Conservation (phyloP, 2,888 invertebrate species). For the Hydriomena furcata region DNA sequence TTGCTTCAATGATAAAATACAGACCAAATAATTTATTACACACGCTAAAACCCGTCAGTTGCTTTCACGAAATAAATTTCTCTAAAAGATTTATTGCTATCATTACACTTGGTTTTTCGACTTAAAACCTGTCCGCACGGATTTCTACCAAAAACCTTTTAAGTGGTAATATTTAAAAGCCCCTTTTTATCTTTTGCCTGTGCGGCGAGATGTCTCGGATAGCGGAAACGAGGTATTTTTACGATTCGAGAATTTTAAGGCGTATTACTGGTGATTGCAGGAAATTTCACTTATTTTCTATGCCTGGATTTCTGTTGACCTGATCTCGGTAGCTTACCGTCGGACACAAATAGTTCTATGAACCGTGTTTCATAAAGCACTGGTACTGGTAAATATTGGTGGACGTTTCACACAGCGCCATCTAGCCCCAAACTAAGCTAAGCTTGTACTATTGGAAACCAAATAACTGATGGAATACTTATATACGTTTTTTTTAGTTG, state of each 20-base stretch:
- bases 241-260: constrained; percentile 4
- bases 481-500: too few relatives aligned
- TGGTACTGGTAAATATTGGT: too few relatives aligned
- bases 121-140: constrained; percentile 22
- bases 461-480: too few relatives aligned
- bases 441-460: too few relatives aligned
- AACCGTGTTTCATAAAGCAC: too few relatives aligned
- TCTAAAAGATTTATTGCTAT: constrained; percentile 20
- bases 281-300: too few relatives aligned
- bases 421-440: too few relatives aligned
- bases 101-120: constrained; percentile 22
- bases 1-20: not conserved
- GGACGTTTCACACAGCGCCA: too few relatives aligned
- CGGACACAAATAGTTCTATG: too few relatives aligned
- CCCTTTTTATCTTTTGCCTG: constrained; percentile 35
- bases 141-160: constrained; percentile 28
- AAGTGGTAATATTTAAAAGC: constrained; percentile 36
- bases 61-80: constrained; percentile 7
- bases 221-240: constrained; percentile 24
- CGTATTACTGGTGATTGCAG: too few relatives aligned
- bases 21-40: constrained; percentile 9
- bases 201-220: constrained; percentile 39
- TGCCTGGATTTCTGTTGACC: too few relatives aligned
- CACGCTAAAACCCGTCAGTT: constrained; percentile 9
- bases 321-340: too few relatives aligned